These are phyloP conservation scores for Crenuchus spilurus DNA, from an alignment of 2,797 vertebrate genomes.

Conservation along the genomic window DNA sequence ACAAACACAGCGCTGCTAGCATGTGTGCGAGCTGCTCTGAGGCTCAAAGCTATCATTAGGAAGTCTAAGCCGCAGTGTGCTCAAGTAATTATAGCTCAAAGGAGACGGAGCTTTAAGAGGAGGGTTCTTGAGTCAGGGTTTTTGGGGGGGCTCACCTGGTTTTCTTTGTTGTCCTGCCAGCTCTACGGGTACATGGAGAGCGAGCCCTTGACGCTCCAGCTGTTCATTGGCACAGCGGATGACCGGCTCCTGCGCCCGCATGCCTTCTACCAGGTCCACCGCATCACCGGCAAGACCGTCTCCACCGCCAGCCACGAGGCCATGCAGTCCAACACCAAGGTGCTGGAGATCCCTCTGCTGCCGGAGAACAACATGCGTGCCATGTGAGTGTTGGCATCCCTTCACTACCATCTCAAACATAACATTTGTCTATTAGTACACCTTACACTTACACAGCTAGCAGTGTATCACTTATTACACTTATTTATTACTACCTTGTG, in stretches of 20 bases:
- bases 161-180: conserved; percentile 83
- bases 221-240: conserved; percentile 89
- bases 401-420: not conserved
- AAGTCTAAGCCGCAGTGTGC: conserved; percentile 66
- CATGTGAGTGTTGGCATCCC: conserved; percentile 75
- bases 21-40: conserved; percentile 15
- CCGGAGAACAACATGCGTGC: conserved; percentile 88
- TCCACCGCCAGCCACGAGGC: conserved; percentile 87
- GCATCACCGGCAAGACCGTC: conserved; percentile 88
- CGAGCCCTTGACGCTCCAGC: conserved; percentile 86
- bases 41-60: conserved; percentile 61
- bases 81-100: conserved; percentile 69
- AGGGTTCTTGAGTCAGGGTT: conserved; percentile 61
- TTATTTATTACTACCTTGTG: no score
- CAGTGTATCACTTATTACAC: no score
- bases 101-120: conserved; percentile 68
- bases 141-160: conserved; percentile 72
- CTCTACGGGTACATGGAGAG: conserved; percentile 86
- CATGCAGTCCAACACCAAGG: conserved; percentile 86
- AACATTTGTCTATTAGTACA: no score
- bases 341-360: conserved; percentile 86
- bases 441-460: no score
- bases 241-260: conserved; percentile 88
- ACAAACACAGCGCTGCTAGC: conserved; percentile 52
- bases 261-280: conserved; percentile 90